Percentiles rank a stretch among this genome's conserved stretches.
phyloP scores from a whole-genome alignment of 2,113 vertebrate species.

The Tragelaphus scriptus region DNA sequence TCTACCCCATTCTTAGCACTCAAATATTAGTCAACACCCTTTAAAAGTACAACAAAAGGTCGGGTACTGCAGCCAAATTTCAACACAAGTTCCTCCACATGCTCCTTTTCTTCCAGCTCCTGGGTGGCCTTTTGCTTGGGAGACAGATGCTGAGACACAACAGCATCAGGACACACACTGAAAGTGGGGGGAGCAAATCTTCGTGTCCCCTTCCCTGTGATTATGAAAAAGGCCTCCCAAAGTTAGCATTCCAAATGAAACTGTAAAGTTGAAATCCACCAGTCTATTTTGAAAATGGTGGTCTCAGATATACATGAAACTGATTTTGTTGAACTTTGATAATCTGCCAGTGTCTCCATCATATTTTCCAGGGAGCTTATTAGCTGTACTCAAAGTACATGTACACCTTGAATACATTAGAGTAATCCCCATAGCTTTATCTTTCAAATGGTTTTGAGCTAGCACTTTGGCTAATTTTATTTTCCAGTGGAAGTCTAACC shows the following conservation, averaged over 20 bases:
- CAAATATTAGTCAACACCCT: background rate
- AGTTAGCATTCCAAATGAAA: rapidly evolving
- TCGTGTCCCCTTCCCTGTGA: background rate
- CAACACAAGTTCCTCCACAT: background rate
- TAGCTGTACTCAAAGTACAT: slow-evolving; percentile 29
- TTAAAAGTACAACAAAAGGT: background rate
- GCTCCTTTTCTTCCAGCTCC: background rate
- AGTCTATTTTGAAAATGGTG: slow-evolving; percentile 8
- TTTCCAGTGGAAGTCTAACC: slow-evolving; percentile 52
- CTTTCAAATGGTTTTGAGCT: slow-evolving; percentile 23
- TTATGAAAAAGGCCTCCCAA: background rate
- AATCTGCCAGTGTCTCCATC: slow-evolving; percentile 10
- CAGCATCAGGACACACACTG: background rate
- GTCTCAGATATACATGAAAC: background rate
- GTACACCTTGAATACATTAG: slow-evolving; percentile 31
- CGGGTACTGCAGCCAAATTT: background rate
- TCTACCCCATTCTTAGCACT: background rate
- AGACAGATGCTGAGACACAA: slow-evolving; percentile 20
- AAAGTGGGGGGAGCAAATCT: background rate
- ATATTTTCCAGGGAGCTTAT: slow-evolving; percentile 59
- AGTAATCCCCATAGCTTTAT: slow-evolving; percentile 59
- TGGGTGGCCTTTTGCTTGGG: slow-evolving; percentile 32
- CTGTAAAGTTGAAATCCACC: background rate
- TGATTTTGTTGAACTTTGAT: slow-evolving; percentile 52
- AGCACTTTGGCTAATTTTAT: slow-evolving; percentile 56